Conservation (phyloP, 2,113 vertebrate genomes). For the Petroica traversi region DNA sequence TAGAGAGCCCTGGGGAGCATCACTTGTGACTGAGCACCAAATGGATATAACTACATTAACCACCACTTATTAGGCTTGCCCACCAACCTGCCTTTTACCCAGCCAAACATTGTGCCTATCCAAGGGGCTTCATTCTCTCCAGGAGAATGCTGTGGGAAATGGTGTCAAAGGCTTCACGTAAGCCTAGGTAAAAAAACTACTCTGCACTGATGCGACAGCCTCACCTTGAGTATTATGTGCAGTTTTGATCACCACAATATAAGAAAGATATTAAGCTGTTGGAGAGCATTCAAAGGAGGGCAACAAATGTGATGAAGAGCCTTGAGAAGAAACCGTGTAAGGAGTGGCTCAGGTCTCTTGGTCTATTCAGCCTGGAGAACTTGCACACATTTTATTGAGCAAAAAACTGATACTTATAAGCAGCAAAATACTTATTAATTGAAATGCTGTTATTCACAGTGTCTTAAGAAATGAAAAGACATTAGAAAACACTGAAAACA, state of each 20-base stretch:
- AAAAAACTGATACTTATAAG: not conserved
- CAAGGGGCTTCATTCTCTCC: not conserved
- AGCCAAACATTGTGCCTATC: not conserved
- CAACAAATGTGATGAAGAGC: not conserved
- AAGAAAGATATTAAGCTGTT: not conserved
- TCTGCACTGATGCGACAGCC: fast-evolving
- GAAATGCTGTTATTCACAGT: not conserved
- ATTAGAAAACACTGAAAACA: not conserved
- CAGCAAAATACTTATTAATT: not conserved
- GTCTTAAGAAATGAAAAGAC: not conserved
- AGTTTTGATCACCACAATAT: too few relatives aligned
- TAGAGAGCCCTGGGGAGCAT: not conserved
- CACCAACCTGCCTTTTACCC: not conserved
- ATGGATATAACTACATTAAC: too few relatives aligned
- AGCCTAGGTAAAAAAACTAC: not conserved
- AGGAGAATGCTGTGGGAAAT: not conserved
- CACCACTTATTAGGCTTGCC: too few relatives aligned
- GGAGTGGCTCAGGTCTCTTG: fast-evolving
- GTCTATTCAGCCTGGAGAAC: not conserved
- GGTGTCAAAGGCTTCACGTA: not conserved
- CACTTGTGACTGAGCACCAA: not conserved
- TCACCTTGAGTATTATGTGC: not conserved
- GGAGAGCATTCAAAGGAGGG: not conserved
- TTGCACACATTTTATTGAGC: not conserved
- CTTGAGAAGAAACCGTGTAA: not conserved